phyloP scores from a whole-genome alignment of 1,140 invertebrate genomes.

The Cydia amplana region DNA sequence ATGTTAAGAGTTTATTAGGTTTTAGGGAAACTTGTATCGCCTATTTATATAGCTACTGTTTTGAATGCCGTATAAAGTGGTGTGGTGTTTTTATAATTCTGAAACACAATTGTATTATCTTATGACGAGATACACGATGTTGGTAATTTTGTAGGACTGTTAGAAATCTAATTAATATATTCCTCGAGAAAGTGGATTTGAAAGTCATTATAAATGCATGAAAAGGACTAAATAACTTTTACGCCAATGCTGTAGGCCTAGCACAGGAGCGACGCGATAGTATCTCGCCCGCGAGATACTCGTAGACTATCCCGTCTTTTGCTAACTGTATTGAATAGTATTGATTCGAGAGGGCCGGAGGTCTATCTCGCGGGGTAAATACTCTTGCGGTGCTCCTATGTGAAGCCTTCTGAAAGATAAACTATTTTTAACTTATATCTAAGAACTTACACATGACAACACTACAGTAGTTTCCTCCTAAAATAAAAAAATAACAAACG shows the following conservation, averaged over 20 bases:
- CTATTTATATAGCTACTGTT: conserved; percentile 12
- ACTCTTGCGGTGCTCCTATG: too few relatives aligned
- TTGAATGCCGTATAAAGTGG: background rate
- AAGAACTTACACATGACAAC: background rate
- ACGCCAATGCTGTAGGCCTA: too few relatives aligned
- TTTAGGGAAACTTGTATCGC: conserved; percentile 8
- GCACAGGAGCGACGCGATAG: too few relatives aligned
- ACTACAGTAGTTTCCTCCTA: background rate
- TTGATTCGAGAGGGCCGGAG: too few relatives aligned
- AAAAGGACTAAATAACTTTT: background rate
- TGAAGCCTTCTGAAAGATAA: background rate
- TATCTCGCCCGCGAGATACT: too few relatives aligned
- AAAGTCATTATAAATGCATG: background rate
- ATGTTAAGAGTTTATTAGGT: conserved; percentile 17
- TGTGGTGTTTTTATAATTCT: background rate
- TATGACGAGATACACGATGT: background rate
- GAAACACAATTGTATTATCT: too few relatives aligned
- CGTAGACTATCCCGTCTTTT: too few relatives aligned
- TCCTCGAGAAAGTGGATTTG: background rate
- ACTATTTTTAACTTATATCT: background rate
- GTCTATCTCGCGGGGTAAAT: too few relatives aligned
- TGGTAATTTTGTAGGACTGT: background rate
- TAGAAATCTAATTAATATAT: background rate
- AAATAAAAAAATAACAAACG: background rate
- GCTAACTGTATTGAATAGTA: too few relatives aligned